Conservation (phyloP, 2,113 vertebrate species). For the Penelope pileata region DNA sequence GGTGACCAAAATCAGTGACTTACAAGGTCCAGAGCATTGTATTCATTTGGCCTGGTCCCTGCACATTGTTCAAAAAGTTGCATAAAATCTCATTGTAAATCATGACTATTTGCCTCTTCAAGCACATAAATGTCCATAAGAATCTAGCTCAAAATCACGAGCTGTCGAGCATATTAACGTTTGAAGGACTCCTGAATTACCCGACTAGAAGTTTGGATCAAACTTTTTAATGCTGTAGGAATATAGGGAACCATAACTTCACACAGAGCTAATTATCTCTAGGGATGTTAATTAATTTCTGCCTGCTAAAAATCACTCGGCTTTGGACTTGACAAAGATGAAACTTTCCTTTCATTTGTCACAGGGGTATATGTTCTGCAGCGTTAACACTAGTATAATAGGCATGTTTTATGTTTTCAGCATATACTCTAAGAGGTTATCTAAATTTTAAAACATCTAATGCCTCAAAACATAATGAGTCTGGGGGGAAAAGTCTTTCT, state of each 20-base stretch:
- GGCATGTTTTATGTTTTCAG: background rate
- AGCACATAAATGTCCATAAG: background rate
- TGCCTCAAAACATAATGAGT: background rate
- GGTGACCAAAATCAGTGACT: background rate
- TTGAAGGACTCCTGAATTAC: background rate
- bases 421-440: background rate
- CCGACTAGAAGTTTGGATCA: background rate
- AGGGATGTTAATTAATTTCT: background rate
- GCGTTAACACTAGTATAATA: background rate
- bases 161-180: background rate
- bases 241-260: background rate
- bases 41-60: background rate
- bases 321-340: background rate
- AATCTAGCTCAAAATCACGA: slow-evolving; percentile 6
- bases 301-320: background rate
- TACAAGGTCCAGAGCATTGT: background rate
- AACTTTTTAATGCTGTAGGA: background rate
- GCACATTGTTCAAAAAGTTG: background rate
- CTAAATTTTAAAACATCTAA: background rate
- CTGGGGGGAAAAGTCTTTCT: background rate
- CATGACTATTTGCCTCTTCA: background rate
- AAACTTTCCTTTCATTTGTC: slow-evolving; percentile 15
- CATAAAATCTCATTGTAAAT: background rate
- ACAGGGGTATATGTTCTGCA: background rate
- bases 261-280: background rate